Conservation (phyloP, 2,113 vertebrate species). For the Speoplatyrhinus poulsoni region DNA sequence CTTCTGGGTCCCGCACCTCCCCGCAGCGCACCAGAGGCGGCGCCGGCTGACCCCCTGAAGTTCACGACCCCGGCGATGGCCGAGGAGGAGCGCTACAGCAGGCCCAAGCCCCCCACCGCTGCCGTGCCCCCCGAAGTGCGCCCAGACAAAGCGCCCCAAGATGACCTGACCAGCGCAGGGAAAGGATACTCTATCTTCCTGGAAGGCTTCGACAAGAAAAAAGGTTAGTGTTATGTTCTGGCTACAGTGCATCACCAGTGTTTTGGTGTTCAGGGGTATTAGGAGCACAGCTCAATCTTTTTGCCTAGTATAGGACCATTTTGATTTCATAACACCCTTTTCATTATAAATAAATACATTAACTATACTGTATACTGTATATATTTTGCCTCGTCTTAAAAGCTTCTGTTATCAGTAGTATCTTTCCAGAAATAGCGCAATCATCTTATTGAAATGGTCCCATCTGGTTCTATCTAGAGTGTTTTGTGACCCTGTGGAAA, state of each 20-base stretch:
- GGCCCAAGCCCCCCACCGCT: constrained; percentile 75
- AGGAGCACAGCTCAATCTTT: too few species aligned
- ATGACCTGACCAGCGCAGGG: constrained; percentile 65
- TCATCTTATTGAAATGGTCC: constrained; percentile 31
- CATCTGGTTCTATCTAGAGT: constrained; percentile 10
- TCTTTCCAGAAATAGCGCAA: constrained; percentile 24
- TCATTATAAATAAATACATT: background rate
- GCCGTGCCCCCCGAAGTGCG: constrained; percentile 66
- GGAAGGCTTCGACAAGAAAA: constrained; percentile 69
- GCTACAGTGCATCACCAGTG: too few species aligned
- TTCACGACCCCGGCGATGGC: constrained; percentile 73
- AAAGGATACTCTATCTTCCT: constrained; percentile 53
- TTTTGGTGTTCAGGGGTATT: too few species aligned
- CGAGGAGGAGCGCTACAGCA: constrained; percentile 77
- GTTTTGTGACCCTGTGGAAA: constrained; percentile 3
- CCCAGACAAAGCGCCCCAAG: constrained; percentile 64
- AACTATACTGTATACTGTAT: background rate
- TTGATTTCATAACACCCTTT: background rate
- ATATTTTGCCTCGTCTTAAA: constrained; percentile 12
- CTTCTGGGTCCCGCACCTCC: constrained; percentile 51
- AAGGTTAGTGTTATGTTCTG: constrained; percentile 80
- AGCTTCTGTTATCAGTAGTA: constrained; percentile 12
- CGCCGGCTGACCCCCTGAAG: constrained; percentile 59
- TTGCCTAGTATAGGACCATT: too few species aligned
- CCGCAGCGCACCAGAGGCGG: constrained; percentile 22